Evolutionary conservation across 2,113 vertebrate species (phyloP), one percentile per base, ranked within the genome.

Genomic region (Trochalopteron elliotii): DNA sequence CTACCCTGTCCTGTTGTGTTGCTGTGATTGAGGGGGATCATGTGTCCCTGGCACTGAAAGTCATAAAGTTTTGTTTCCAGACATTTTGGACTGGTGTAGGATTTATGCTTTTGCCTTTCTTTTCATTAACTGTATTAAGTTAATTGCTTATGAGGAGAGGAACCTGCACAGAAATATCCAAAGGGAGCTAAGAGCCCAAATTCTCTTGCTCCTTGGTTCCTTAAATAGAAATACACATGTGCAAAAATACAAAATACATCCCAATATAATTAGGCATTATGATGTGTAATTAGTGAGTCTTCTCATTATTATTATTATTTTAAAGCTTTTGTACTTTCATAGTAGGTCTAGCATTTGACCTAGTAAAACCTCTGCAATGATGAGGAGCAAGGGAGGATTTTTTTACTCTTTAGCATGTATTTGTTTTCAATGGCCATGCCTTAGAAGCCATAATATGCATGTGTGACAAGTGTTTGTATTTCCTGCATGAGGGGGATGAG

Each of bases 401-500:
- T 86, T 33, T 87, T 35, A 9, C 31, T 80, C 63, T 77, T 74
- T 0, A 17, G 15, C 4, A 0, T 35, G 21, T 87, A 78, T 90
- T 95, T 88, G 63, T 94, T 96, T 91, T 86, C 44, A 21, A 0
- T 42, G 30, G 14, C 50, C 5, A 1, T 35, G 24, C 30, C 47
- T 68, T 83, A 55, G 63, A 79, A 91, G 20, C 17, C 10, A 2
- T 52, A 49, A 50, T 39, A 21, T 15, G 21, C 5, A 2, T 17
- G 22, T 74, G 50, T 94, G 87, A 90, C 35, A 61, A 39, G 47
- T 67, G 69, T 89, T 96, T 84, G 42, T 70, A 28, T 96, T 91
- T 95, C 30, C 71, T 90, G 75, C 67, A 67, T 55, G 68, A 70
- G 31, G n/a, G 37, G 63, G 60, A 23, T 42, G 79, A 90, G 55